These are phyloP conservation scores for Formica aserva DNA, from an alignment of 2,888 invertebrate species.

Conservation along the genomic window DNA sequence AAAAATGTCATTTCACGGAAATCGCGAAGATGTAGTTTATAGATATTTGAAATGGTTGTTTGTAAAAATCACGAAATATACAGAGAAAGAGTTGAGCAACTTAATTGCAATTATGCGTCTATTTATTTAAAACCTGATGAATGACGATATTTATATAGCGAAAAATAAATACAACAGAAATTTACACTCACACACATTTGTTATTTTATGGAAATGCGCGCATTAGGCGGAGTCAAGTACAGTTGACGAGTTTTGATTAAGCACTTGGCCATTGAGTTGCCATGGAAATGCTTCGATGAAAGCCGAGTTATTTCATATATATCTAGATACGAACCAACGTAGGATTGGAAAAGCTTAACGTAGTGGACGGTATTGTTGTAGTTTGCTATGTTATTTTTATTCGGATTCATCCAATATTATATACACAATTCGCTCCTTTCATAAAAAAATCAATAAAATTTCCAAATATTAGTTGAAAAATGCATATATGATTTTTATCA, in stretches of 20 bases:
- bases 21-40: background rate
- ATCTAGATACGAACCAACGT: background rate
- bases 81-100: background rate
- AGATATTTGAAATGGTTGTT: background rate
- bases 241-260: constrained; percentile 40
- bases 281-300: constrained; percentile 39
- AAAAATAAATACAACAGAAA: background rate
- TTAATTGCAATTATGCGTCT: background rate
- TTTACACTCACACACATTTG: background rate
- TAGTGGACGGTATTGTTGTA: constrained; percentile 27
- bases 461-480: constrained; percentile 7
- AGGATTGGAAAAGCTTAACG: constrained; percentile 42
- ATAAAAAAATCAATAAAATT: background rate
- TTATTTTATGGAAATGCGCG: constrained; percentile 29
- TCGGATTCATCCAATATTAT: background rate
- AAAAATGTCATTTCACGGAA: background rate
- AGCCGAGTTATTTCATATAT: constrained; percentile 30
- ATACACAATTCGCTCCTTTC: background rate
- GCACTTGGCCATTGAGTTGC: constrained; percentile 29
- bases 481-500: background rate
- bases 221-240: background rate
- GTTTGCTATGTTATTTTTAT: constrained; percentile 37
- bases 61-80: background rate
- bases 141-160: background rate
- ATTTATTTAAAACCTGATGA: background rate